phyloP scores from a whole-genome alignment of 2,797 vertebrate genomes.

The Gorsachius magnificus region DNA sequence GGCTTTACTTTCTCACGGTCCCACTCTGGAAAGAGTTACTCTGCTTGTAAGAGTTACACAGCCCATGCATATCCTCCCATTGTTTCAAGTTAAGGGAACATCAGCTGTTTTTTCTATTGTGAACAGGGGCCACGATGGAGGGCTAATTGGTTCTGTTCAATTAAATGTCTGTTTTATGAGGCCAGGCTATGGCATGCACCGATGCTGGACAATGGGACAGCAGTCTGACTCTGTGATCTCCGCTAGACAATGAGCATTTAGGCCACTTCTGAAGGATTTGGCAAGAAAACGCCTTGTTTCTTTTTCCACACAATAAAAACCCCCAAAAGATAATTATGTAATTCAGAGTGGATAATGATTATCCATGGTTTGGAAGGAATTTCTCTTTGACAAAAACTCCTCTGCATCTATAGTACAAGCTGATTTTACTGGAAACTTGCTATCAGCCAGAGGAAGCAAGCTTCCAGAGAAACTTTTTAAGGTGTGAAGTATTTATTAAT shows the following conservation, averaged over 20 bases:
- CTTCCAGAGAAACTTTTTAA: neutral
- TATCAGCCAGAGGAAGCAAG: neutral
- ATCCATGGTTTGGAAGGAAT: neutral
- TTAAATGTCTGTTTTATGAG: conserved; percentile 53
- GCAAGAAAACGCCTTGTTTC: neutral
- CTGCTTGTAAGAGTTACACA: conserved; percentile 7
- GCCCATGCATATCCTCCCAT: conserved; percentile 36
- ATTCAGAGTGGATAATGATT: neutral
- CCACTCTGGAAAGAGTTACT: conserved; percentile 51
- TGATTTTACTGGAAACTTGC: neutral
- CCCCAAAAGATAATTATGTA: neutral
- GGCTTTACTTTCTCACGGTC: conserved; percentile 65
- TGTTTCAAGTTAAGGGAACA: conserved; percentile 61
- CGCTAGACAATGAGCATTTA: neutral
- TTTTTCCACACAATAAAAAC: neutral
- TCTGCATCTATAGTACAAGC: neutral
- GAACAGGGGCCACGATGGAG: conserved; percentile 36
- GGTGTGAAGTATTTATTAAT: neutral
- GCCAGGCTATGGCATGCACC: neutral
- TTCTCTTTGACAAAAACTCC: neutral
- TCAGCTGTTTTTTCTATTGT: conserved; percentile 64
- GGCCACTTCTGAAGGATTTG: conserved; percentile 29
- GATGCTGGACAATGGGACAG: conserved; percentile 24
- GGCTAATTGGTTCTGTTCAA: conserved; percentile 59
- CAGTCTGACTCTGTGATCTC: neutral